Conservation (phyloP, 35 echinoderm and acorn worm species). For the Diadema setosum region DNA sequence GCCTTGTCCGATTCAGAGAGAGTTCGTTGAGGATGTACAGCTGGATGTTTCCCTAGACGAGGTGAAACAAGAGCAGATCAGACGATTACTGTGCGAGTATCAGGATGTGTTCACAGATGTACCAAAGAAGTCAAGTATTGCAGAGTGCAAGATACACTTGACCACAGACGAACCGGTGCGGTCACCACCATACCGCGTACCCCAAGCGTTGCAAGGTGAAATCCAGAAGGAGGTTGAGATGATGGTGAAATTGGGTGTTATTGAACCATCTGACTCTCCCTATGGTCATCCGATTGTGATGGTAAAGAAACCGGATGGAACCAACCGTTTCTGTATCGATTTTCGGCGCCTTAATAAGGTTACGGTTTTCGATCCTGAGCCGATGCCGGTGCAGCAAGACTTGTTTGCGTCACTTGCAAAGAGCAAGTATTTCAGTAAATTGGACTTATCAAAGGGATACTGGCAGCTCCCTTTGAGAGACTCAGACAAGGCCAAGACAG, state of each 20-base stretch:
- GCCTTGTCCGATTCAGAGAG: too few species aligned
- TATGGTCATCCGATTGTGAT: slow-evolving; percentile 19
- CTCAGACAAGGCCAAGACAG: slow-evolving; percentile 5
- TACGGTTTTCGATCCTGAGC: slow-evolving; percentile 24
- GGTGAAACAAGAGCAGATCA: too few species aligned
- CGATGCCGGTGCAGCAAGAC: neutral
- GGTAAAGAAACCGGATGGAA: slow-evolving; percentile 11
- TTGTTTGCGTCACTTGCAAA: neutral
- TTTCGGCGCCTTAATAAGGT: too few species aligned
- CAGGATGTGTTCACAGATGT: neutral
- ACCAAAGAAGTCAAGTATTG: neutral
- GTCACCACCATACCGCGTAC: slow-evolving; percentile 30
- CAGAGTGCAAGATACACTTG: neutral
- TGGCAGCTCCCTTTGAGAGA: slow-evolving; percentile 52
- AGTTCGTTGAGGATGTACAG: too few species aligned
- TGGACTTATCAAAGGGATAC: slow-evolving; percentile 60
- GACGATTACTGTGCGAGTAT: too few species aligned
- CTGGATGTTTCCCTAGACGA: too few species aligned
- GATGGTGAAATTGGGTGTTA: slow-evolving; percentile 41
- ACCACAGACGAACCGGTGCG: neutral
- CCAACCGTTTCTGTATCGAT: too few species aligned
- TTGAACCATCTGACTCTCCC: neutral
- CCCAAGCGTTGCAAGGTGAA: neutral
- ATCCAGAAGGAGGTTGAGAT: slow-evolving; percentile 4
- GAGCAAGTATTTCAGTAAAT: slow-evolving; percentile 22